Conservation (phyloP, 2,888 invertebrate genomes). For the Scaptomyza polygonia region DNA sequence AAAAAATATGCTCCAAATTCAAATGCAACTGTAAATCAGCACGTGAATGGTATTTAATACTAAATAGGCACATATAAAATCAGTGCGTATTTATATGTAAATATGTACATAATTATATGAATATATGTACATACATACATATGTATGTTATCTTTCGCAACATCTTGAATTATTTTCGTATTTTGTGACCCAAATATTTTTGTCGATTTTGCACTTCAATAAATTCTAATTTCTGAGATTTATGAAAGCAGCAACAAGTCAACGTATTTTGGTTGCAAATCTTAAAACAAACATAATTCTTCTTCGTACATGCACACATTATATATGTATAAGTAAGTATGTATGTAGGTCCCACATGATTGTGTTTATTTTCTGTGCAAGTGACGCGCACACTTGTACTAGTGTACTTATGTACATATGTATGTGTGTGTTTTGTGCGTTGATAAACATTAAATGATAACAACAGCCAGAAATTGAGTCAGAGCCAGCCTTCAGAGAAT, state of each 20-base stretch:
- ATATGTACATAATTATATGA: background rate
- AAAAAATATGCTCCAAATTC: slow-evolving; percentile 12
- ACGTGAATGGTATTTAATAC: background rate
- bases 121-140: background rate
- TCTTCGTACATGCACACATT: slow-evolving; percentile 1
- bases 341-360: background rate
- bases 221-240: slow-evolving; percentile 38
- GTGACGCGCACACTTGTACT: background rate
- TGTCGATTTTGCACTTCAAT: slow-evolving; percentile 29
- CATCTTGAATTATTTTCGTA: background rate
- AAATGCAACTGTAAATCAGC: slow-evolving; percentile 3
- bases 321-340: background rate
- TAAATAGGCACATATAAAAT: background rate
- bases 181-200: slow-evolving; percentile 44
- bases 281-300: slow-evolving; percentile 36
- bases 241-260: slow-evolving; percentile 43
- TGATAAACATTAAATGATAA: slow-evolving; percentile 55
- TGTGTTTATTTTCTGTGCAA: background rate
- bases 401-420: background rate
- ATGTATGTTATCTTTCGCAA: background rate
- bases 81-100: background rate
- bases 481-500: slow-evolving; percentile 27
- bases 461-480: slow-evolving; percentile 52
- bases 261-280: slow-evolving; percentile 44
- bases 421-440: slow-evolving; percentile 23